Conservation (phyloP, 2,888 invertebrate genomes). For the Parnassius smintheus region DNA sequence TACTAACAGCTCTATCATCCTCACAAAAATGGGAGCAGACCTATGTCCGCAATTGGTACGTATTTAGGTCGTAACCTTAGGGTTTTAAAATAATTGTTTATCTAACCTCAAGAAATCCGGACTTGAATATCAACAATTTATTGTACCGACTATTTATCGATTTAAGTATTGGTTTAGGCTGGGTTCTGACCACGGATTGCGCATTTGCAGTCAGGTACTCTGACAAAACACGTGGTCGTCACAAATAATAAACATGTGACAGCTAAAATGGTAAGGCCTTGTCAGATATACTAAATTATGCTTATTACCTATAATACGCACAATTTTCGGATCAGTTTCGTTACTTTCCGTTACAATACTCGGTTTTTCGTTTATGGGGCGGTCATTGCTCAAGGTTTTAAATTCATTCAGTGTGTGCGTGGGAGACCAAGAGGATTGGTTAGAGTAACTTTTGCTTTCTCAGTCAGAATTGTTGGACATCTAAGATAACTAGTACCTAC, state of each 20-base stretch:
- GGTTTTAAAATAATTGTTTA: too few relatives aligned
- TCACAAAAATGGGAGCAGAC: too few relatives aligned
- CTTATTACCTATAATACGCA: slow-evolving; percentile 14
- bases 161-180: too few relatives aligned
- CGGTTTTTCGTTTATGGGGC: slow-evolving; percentile 46
- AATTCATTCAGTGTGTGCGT: slow-evolving; percentile 54
- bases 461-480: slow-evolving; percentile 54
- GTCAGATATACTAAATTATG: slow-evolving; percentile 4
- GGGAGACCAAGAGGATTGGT: slow-evolving; percentile 57
- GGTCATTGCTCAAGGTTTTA: slow-evolving; percentile 61
- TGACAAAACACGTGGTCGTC: not conserved
- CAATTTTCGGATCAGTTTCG: slow-evolving; percentile 39
- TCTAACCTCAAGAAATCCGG: too few relatives aligned
- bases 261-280: not conserved
- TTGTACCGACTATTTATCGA: too few relatives aligned
- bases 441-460: slow-evolving; percentile 44
- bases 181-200: too few relatives aligned
- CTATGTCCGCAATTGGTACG: too few relatives aligned
- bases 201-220: too few relatives aligned
- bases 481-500: slow-evolving; percentile 40
- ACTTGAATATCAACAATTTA: too few relatives aligned
- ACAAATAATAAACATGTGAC: not conserved
- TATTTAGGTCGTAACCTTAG: too few relatives aligned
- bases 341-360: slow-evolving; percentile 37
- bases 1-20: too few relatives aligned